These are phyloP conservation scores for Mormyrops boulengeri DNA, from an alignment of 2,797 vertebrate genomes.

Conservation along the genomic window DNA sequence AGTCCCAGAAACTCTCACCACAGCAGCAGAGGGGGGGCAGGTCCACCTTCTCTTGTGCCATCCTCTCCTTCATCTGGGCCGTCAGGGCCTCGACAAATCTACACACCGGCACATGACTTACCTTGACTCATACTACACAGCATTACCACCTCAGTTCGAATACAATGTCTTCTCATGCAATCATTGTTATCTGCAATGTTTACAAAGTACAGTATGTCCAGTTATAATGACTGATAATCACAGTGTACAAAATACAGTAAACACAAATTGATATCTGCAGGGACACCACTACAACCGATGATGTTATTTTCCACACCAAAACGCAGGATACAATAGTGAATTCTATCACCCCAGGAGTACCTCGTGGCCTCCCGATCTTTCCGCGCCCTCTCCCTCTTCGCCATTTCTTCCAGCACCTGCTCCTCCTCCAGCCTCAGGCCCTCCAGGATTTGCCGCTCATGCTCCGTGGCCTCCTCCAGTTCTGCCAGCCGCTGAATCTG, in stretches of 20 bases:
- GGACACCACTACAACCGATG: not conserved
- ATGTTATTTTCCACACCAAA: not conserved
- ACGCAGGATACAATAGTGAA: constrained; percentile 28
- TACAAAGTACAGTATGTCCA: not conserved
- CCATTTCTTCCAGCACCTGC: constrained; percentile 23
- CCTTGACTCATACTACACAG: not conserved
- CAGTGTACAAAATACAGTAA: not conserved
- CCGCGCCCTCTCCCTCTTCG: constrained; percentile 41
- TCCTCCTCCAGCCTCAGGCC: constrained; percentile 64
- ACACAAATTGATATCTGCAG: not conserved
- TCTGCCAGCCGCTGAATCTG: constrained; percentile 45
- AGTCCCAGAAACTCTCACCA: constrained; percentile 82
- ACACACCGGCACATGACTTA: not conserved
- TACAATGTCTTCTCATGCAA: not conserved
- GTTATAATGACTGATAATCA: not conserved
- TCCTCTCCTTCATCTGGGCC: constrained; percentile 66
- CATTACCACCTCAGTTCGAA: not conserved
- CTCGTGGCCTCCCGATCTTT: constrained; percentile 59
- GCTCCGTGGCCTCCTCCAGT: constrained; percentile 41
- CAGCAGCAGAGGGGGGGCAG: constrained; percentile 83
- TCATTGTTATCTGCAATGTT: not conserved
- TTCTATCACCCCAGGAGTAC: constrained; percentile 47
- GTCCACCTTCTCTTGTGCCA: constrained; percentile 58
- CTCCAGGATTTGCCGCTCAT: constrained; percentile 55
- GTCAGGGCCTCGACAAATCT: constrained; percentile 69